A percentile compares a stretch with the other conserved stretches of the same genome.
Evolutionary conservation across 1,140 invertebrate species (phyloP).

Genomic region (Calephelis nemesis): DNA sequence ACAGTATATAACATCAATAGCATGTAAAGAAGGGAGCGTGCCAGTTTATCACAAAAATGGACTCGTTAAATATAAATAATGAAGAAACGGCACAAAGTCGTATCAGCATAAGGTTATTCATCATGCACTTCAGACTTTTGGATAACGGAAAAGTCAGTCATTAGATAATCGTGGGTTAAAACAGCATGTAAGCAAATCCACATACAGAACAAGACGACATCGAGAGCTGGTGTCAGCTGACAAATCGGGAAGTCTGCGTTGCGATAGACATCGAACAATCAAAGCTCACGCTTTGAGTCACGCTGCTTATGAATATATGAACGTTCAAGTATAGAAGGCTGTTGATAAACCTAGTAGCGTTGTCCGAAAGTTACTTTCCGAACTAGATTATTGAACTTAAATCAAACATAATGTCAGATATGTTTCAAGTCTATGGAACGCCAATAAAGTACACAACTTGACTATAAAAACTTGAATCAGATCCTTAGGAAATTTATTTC

Average conservation of each 20-base stretch:
- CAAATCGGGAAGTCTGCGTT: slow-evolving; percentile 54
- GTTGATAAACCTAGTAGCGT: background rate
- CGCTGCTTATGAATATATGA: slow-evolving; percentile 48
- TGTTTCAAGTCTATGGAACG: too few species aligned
- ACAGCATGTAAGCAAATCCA: slow-evolving; percentile 67
- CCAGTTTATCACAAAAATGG: slow-evolving; percentile 36
- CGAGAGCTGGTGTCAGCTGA: slow-evolving; percentile 63
- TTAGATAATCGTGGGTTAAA: slow-evolving; percentile 36
- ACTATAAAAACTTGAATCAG: too few species aligned
- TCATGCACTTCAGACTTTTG: slow-evolving; percentile 11
- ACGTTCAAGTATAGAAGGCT: slow-evolving; percentile 6
- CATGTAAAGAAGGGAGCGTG: slow-evolving; percentile 47
- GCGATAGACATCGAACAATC: slow-evolving; percentile 70
- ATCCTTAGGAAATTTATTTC: too few species aligned
- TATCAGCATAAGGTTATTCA: slow-evolving; percentile 10
- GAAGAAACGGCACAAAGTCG: slow-evolving; percentile 9
- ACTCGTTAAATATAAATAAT: slow-evolving; percentile 3
- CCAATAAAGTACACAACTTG: too few species aligned
- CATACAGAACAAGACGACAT: slow-evolving; percentile 71
- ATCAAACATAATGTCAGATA: too few species aligned
- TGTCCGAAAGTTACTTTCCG: background rate
- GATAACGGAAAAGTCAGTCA: slow-evolving; percentile 11
- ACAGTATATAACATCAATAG: slow-evolving; percentile 48
- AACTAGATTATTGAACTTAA: too few species aligned
- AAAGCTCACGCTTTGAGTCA: slow-evolving; percentile 67